A percentile compares a stretch with the other conserved stretches of the same genome.
These are phyloP conservation scores for Cerceris rybyensis DNA, from an alignment of 2,888 invertebrate genomes.

Conservation along the genomic window DNA sequence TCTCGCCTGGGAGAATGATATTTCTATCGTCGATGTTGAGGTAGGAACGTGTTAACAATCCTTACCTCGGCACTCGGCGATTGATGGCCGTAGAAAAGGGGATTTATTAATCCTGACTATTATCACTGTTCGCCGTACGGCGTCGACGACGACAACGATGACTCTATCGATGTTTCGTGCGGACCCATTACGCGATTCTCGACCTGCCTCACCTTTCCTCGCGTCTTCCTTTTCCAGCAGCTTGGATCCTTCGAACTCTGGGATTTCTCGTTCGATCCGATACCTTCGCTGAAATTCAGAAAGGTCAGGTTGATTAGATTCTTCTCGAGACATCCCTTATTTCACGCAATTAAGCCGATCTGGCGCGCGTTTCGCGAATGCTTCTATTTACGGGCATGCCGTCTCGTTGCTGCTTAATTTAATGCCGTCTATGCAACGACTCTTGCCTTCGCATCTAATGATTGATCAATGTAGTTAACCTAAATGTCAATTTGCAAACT, in stretches of 20 bases:
- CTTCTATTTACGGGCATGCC: neutral
- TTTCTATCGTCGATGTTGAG: slow-evolving; percentile 70
- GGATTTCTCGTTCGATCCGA: neutral
- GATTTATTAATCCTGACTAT: slow-evolving; percentile 75
- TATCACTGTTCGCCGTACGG: slow-evolving; percentile 61
- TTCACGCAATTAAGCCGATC: neutral
- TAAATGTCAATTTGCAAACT: slow-evolving; percentile 24
- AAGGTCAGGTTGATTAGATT: neutral
- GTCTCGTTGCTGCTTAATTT: slow-evolving; percentile 6
- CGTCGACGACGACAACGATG: slow-evolving; percentile 53
- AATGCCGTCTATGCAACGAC: neutral
- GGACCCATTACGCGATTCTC: slow-evolving; percentile 29
- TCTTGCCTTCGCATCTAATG: neutral
- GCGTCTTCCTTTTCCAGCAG: neutral
- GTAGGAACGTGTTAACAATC: slow-evolving; percentile 73
- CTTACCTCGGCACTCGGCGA: slow-evolving; percentile 66
- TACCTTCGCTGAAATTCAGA: neutral
- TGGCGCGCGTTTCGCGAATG: neutral
- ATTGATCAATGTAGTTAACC: slow-evolving; percentile 25
- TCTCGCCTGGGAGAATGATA: slow-evolving; percentile 72
- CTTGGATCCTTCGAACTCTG: neutral
- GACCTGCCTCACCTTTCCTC: slow-evolving; percentile 21
- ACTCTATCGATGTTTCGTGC: slow-evolving; percentile 65
- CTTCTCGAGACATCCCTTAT: neutral
- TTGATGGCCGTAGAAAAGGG: slow-evolving; percentile 74